Evolutionary conservation across 2,797 vertebrate genomes (phyloP), one percentile per base, ranked within the genome.

Genomic region (Hirundo rustica): DNA sequence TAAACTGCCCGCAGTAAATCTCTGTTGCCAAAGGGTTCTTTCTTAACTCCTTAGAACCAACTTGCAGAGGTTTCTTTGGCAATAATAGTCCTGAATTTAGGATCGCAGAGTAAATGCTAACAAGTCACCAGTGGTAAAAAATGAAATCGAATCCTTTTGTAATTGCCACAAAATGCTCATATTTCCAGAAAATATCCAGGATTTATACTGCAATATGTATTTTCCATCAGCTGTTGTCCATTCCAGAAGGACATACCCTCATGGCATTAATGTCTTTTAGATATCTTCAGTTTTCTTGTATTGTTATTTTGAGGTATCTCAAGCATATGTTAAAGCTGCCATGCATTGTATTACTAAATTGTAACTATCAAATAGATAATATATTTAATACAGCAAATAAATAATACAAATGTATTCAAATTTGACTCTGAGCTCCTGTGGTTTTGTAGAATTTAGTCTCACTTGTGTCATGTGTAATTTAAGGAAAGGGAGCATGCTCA

Each of bases 371-470:
- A 97, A 98, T 98, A 98, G 98, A 98, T 98, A 98, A 98, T 98
- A 98, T 98, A 98, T 98, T 98, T 98, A 98, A 98, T 98, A 98
- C 97, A 97, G 97, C 97, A 96, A 98, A 98, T 98, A 98, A 98
- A 98, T 96, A 96, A 96, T 96, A 96, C 95, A 97, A 90, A 97
- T 96, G 91, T 95, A 91, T 96, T 96, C 94, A 89, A 36, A 86
- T 79, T 89, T 78, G 81, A 70, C 81, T 60, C 5, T 0, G 0
- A 42, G 30, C 30, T 65, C n/a, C 40, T 64, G 53, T 88, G 44
- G 3, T 62, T 89, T 67, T 79, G 34, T 61, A 68, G 44, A 13
- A 30, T 84, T 89, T n/a, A 5, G 12, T 42, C n/a, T 76, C 5
- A 1, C 20, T 42, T 8, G 23, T 23, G 26, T 27, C 2, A n/a